These are phyloP conservation scores for Nyleta sp. DNA, from an alignment of 2,888 invertebrate genomes.

Conservation along the genomic window DNA sequence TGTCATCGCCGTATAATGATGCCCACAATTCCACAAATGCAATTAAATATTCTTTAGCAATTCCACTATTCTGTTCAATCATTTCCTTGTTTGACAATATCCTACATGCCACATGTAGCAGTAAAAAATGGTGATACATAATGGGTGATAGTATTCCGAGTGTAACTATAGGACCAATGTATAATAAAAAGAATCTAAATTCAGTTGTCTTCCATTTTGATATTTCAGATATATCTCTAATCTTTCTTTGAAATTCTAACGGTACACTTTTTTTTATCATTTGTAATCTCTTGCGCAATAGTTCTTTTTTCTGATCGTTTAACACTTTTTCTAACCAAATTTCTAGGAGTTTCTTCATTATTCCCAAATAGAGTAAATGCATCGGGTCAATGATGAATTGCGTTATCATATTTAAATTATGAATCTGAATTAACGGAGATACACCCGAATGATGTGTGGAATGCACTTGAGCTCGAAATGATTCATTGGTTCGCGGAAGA, in stretches of 20 bases:
- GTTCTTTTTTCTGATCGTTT: not conserved
- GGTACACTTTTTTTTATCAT: not conserved
- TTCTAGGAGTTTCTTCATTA: conserved; percentile 5
- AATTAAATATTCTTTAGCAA: not conserved
- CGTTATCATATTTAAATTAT: conserved; percentile 11
- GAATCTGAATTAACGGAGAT: not conserved
- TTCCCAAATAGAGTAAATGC: conserved; percentile 19
- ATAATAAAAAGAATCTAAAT: conserved; percentile 2
- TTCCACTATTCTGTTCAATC: too few relatives aligned
- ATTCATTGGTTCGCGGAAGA: not conserved
- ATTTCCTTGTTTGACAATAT: not conserved
- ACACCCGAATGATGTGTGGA: conserved; percentile 5
- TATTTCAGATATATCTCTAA: not conserved
- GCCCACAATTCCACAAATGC: not conserved
- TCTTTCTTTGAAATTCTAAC: conserved; percentile 3
- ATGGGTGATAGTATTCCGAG: not conserved
- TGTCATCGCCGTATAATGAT: too few relatives aligned
- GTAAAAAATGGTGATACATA: conserved; percentile 6
- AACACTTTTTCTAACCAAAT: not conserved
- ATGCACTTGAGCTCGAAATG: not conserved
- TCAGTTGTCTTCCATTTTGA: conserved; percentile 6
- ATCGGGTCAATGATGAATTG: conserved; percentile 12
- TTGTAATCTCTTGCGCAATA: not conserved
- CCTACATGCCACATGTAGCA: not conserved
- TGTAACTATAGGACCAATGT: not conserved